These are phyloP conservation scores for Lipotes vexillifer DNA, from an alignment of 2,113 vertebrate species.

Conservation along the genomic window DNA sequence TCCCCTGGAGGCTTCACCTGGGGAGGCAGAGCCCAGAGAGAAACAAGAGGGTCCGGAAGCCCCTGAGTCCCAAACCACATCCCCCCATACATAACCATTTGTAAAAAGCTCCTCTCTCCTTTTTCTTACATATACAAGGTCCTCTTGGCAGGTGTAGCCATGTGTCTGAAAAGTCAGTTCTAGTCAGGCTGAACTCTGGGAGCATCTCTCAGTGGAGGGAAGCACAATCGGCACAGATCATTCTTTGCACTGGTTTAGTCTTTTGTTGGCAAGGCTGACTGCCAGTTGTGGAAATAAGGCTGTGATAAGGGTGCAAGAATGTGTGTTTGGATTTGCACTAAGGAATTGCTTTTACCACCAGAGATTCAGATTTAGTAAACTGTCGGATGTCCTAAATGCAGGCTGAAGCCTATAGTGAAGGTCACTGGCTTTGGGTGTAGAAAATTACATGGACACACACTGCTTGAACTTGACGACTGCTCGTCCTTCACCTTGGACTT, in stretches of 20 bases:
- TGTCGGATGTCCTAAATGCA: background rate
- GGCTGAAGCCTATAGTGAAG: background rate
- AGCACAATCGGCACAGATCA: background rate
- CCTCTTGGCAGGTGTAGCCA: background rate
- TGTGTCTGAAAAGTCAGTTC: background rate
- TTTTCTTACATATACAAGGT: background rate
- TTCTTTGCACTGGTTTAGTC: background rate
- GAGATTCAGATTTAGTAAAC: background rate
- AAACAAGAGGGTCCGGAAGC: background rate
- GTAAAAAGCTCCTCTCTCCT: conserved; percentile 51
- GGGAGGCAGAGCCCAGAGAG: conserved; percentile 44
- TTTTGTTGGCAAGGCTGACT: background rate
- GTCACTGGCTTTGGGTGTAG: background rate
- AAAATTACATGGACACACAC: background rate
- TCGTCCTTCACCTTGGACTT: background rate
- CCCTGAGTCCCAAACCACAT: background rate
- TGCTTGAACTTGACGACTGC: background rate
- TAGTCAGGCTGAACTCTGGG: background rate
- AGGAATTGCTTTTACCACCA: background rate
- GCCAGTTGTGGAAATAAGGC: background rate
- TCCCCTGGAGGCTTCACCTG: background rate
- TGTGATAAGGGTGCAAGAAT: background rate
- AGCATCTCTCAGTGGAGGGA: background rate
- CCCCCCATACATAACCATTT: background rate
- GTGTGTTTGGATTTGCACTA: background rate